phyloP scores from a whole-genome alignment of 2,797 vertebrate genomes.

The Allobates femoralis region DNA sequence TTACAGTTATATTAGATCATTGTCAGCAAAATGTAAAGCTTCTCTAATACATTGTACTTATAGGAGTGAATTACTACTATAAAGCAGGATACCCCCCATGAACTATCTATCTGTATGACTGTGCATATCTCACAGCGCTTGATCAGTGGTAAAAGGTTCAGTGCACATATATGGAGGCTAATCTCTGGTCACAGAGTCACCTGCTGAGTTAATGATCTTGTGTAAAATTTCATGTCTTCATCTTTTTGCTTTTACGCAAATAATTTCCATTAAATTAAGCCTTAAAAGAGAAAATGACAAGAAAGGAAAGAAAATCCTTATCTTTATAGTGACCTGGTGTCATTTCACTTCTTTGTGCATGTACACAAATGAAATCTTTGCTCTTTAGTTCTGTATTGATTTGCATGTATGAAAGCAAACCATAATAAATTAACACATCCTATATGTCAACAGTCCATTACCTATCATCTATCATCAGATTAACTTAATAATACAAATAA shows the following conservation, averaged over 20 bases:
- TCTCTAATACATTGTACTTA: not conserved
- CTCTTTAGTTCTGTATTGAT: not conserved
- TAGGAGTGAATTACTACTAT: not conserved
- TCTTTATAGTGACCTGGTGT: not conserved
- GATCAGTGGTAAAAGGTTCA: constrained; percentile 5
- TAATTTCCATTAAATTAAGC: not conserved
- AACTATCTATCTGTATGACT: not conserved
- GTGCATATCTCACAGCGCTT: not conserved
- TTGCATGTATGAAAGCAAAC: not conserved
- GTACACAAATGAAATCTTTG: not conserved
- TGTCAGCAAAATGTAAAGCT: not conserved
- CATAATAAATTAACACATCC: not conserved
- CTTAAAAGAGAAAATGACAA: not conserved
- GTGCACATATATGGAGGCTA: not conserved
- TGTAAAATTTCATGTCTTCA: not conserved
- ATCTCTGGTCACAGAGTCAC: not conserved
- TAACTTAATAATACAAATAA: not conserved
- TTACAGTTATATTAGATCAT: not conserved
- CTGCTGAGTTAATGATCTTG: not conserved
- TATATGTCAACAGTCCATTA: not conserved
- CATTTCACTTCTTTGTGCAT: not conserved
- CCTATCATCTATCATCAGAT: not conserved
- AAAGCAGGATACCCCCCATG: not conserved
- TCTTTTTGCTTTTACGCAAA: not conserved
- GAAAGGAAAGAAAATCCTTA: not conserved